Base-by-base conservation (phyloP, 2,888 invertebrate species). In the Drosophila multiciliata region DNA sequence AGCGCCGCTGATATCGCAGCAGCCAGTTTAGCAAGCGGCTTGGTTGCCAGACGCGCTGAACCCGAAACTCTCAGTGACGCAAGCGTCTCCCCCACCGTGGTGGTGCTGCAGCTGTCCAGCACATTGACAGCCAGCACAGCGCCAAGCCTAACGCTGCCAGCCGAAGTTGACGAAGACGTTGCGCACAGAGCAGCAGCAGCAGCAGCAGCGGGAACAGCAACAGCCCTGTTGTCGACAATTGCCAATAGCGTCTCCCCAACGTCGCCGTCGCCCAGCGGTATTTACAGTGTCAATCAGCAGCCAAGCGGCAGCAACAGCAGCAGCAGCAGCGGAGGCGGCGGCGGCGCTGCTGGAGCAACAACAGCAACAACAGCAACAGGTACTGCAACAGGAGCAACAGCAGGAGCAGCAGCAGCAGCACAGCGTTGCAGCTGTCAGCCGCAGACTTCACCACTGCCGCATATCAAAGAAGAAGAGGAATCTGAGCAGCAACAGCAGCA, bases 381-480 rank as follows among this genome's bases (percentile, higher is more conserved):
- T 15, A 53, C 62, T 48, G 57, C 61, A 26, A 93, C 92, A 91
- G 73, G 87, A 95, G 23, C 23, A 23, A 91, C 95, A 96, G 66
- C 73, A 29, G 33, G 76, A 33, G 45, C 55, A 40, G 45, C 29
- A 11, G 42, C 58, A n/a, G 54, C 55, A 15, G 52, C 63, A 29
- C 78, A 78, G 49, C 91, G 91, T 66, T 94, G 93, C 93, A 93
- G 93, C 93, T 92, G 92, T 78, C 93, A 92, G 73, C 89, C 95
- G 91, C 95, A 96, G 94, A 95, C 96, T 82, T 96, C 96, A 60
- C 96, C 96, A 70, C 94, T 97, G 79, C 97, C 97, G 83, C 97
- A 97, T 88, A 97, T 97, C 80, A 96, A 96, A 91, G 97, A 97
- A 92, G 97, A 97, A 92, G 97, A 97, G 93, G 96, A 96, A 91